These are phyloP conservation scores for Drosophila mayaguana DNA, from an alignment of 2,888 invertebrate species.

Conservation along the genomic window DNA sequence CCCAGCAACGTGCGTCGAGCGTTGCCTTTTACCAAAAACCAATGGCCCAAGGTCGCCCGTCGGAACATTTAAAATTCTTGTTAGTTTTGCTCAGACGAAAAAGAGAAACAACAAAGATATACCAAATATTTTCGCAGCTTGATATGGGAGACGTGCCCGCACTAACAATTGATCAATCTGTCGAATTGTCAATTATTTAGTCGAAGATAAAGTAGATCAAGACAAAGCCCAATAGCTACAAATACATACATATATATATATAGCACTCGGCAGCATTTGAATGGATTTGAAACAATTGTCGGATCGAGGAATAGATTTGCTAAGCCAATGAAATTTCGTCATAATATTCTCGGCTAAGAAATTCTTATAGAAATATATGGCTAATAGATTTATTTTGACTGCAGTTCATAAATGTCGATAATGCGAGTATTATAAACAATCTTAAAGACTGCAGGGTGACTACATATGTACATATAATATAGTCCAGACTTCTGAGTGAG, in stretches of 20 bases:
- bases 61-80: slow-evolving; percentile 58
- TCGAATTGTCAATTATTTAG: slow-evolving; percentile 67
- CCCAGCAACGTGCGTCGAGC: slow-evolving; percentile 22
- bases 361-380: not conserved
- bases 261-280: not conserved
- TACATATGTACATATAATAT: not conserved
- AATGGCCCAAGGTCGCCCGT: slow-evolving; percentile 42
- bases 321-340: slow-evolving; percentile 1
- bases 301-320: slow-evolving; percentile 7
- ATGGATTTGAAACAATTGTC: slow-evolving; percentile 3
- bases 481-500: slow-evolving; percentile 20
- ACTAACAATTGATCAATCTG: slow-evolving; percentile 75
- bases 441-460: not conserved
- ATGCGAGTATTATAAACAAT: slow-evolving; percentile 30
- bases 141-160: slow-evolving; percentile 64
- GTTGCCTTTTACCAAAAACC: slow-evolving; percentile 44
- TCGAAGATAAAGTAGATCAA: slow-evolving; percentile 20
- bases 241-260: slow-evolving; percentile 7
- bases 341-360: not conserved
- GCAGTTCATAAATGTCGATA: slow-evolving; percentile 41
- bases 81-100: slow-evolving; percentile 38
- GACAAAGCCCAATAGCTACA: not conserved
- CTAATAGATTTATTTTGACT: slow-evolving; percentile 44
- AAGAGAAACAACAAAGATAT: slow-evolving; percentile 11
- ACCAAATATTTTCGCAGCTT: slow-evolving; percentile 32